phyloP scores from a whole-genome alignment of 2,888 invertebrate species.

The Monochamus alternatus region DNA sequence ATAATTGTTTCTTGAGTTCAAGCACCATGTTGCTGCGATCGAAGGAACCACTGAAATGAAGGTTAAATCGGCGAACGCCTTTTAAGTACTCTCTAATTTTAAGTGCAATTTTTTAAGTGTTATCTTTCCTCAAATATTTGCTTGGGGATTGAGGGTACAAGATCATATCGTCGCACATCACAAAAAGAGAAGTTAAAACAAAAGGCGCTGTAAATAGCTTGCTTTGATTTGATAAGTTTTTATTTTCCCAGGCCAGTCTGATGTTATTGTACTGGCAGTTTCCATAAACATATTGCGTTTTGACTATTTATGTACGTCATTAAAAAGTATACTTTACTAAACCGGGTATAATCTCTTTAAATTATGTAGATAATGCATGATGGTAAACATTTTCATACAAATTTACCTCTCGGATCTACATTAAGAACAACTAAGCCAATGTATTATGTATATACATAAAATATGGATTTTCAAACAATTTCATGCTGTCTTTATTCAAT shows the following conservation, averaged over 20 bases:
- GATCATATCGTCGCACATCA: not conserved
- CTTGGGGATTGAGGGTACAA: not conserved
- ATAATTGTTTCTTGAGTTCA: slow-evolving; percentile 26
- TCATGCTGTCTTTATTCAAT: too few species aligned
- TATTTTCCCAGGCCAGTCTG: not conserved
- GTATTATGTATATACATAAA: too few species aligned
- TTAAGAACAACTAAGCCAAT: too few species aligned
- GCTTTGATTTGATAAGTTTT: not conserved
- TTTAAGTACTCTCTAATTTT: not conserved
- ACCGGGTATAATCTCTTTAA: too few species aligned
- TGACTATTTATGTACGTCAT: not conserved
- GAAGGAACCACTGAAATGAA: slow-evolving; percentile 7
- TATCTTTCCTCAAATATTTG: slow-evolving; percentile 15
- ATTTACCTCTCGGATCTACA: too few species aligned
- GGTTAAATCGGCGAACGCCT: not conserved
- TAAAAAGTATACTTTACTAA: too few species aligned
- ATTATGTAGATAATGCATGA: too few species aligned
- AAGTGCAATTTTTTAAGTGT: slow-evolving; percentile 4
- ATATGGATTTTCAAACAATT: too few species aligned
- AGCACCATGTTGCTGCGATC: slow-evolving; percentile 24
- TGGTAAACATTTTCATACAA: too few species aligned
- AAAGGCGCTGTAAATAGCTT: not conserved
- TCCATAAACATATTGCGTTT: not conserved
- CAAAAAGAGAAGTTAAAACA: not conserved
- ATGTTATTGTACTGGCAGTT: slow-evolving; percentile 1